A percentile compares a stretch with the other conserved stretches of the same genome.
phyloP scores from a whole-genome alignment of 2,797 vertebrate genomes.

The Gila robusta region DNA sequence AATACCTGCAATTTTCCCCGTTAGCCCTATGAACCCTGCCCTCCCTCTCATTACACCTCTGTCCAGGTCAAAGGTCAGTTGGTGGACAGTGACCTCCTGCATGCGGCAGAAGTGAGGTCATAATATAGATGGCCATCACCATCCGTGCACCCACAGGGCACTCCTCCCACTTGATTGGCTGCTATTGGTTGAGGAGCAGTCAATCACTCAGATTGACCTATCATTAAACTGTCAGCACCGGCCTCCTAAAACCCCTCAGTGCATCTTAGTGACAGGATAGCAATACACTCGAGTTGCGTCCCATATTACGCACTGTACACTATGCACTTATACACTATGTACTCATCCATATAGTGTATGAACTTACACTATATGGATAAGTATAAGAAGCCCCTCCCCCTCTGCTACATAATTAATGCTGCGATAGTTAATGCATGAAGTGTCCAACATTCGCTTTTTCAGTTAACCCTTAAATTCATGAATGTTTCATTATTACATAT shows the following conservation, averaged over 20 bases:
- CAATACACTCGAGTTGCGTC: not conserved
- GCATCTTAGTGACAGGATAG: not conserved
- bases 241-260: not conserved
- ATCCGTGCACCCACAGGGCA: conserved; percentile 1
- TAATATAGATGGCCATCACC: not conserved
- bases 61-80: conserved; percentile 19
- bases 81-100: not conserved
- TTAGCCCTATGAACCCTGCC: conserved; percentile 18
- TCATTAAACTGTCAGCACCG: conserved; percentile 36
- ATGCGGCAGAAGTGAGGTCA: not conserved
- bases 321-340: not conserved
- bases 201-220: conserved; percentile 28
- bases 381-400: no score
- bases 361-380: no score
- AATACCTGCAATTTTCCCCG: not conserved
- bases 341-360: not conserved
- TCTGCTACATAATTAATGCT: no score
- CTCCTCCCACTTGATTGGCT: conserved; percentile 2
- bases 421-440: no score
- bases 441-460: no score
- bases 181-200: conserved; percentile 6
- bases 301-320: not conserved
- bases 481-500: no score
- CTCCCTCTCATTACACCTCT: conserved; percentile 8
- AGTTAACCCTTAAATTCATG: no score